Base-by-base conservation (phyloP, 2,113 vertebrate species). In the Symphodus melops region DNA sequence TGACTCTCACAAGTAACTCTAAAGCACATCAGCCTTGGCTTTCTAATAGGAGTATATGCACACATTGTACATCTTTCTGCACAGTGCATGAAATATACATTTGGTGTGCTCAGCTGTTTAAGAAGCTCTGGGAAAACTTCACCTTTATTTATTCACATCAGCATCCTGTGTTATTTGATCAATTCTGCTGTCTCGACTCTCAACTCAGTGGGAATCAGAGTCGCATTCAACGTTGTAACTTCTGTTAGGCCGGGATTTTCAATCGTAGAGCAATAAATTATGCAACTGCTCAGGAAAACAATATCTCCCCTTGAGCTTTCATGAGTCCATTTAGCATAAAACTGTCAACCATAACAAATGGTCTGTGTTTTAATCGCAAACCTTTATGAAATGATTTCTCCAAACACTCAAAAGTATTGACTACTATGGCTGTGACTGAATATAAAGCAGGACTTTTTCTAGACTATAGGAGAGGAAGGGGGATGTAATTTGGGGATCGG, bases 251-350 rank as follows among this genome's bases (percentile, higher is more conserved):
- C 14, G 54, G 21, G 36, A 16, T 73, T 73, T 84, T 73, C 74
- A 73, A 64, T 67, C 51, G 66, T 79, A 78, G 44, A 58, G 75
- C 61, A 61, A 44, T 73, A 64, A 84, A 85, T 85, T 79, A 85
- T 88, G 86, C 82, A 88, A 83, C 53, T 55, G 20, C 28, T 80
- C 49, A 21, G 68, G 64, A 83, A 81, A 81, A 88, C 48, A 83
- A 72, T 75, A 68, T 54, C 70, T 71, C 42, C 65, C 49, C 60
- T 55, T 72, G 64, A 81, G 68, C 25, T 46, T 68, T 70, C 42
- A 17, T 28, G 28, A 58, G 33, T 16, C 28, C 70, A 1, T 77
- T 88, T 83, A 65, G 77, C 62, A 83, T 79, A 61, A 57, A 64
- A 71, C 68, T 67, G 73, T 72, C 75, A 72, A 61, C 33, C 20